Base-by-base conservation (phyloP, 1,140 invertebrate genomes). In the Pollicipes pollicipes region DNA sequence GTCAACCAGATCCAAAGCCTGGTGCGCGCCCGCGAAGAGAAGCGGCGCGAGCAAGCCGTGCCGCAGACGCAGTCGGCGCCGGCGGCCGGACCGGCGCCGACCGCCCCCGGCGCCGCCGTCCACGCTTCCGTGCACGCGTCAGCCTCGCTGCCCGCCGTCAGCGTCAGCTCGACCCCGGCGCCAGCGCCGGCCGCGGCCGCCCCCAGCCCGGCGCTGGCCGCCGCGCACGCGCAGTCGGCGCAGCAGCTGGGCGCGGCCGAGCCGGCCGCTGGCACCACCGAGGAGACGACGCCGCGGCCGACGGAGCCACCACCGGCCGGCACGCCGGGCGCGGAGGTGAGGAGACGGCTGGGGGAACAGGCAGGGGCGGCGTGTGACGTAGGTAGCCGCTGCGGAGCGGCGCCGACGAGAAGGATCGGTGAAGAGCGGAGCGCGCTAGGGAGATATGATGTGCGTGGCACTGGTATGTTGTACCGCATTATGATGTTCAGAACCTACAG, bases 1-100 rank as follows among this genome's bases (percentile, higher is more conserved):
- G 89, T 90, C 77, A 89, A 88, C 66, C 90, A 93, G 78, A 87
- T 95, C 64, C 82, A 80, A 68, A 81, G 81, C 69, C 80, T 88
- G 73, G 80, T 83, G 1, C 82, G 85, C 68, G 88, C 89, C 70
- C 80, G 86, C 3, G 85, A 86, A 68, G 84, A 86, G 58, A 77
- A 82, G 30, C 82, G 80, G 45, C 6, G 45, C 6, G 45, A 58
- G 13, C 45, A 58, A 21, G 32, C 32, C 4, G 45, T 58, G 45
- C 45, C 45, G 2, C 45, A 58, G 45, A 21, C 45, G 10, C 45
- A 58, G 45, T 58, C 45, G 6, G 6, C 17, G 45, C 45, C 45
- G 45, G 6, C 45, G 13, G 45, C 45, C 17, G 45, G 6, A 21
- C 35, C 35, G 35, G 13, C 45, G 45, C 13, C 13, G 13, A 21